Percentiles rank a stretch among this genome's conserved stretches.
phyloP scores from a whole-genome alignment of 2,888 invertebrate species.

The Tipula helvola region DNA sequence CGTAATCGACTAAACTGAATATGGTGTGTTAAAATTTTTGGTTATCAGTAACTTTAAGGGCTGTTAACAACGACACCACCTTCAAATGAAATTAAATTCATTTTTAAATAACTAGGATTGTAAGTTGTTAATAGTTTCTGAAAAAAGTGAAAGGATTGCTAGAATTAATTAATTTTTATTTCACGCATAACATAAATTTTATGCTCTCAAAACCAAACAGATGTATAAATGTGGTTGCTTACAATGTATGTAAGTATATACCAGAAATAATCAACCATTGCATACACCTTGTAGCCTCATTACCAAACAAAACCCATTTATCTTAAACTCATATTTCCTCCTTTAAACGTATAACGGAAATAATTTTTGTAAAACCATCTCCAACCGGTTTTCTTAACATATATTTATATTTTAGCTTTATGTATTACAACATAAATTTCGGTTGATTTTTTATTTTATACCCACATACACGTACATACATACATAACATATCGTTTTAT shows the following conservation, averaged over 20 bases:
- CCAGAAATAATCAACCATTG: background rate
- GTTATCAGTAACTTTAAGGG: too few species aligned
- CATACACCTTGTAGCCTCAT: background rate
- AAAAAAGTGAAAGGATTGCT: too few species aligned
- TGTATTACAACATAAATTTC: background rate
- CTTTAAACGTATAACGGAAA: background rate
- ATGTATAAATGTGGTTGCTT: background rate
- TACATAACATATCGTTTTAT: background rate
- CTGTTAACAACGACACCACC: too few species aligned
- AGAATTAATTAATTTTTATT: background rate
- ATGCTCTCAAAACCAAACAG: background rate
- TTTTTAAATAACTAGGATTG: too few species aligned
- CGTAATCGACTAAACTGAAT: too few species aligned
- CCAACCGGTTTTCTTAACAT: background rate
- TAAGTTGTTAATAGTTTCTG: too few species aligned
- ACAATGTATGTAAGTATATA: background rate
- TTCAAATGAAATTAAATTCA: too few species aligned
- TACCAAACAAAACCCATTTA: background rate
- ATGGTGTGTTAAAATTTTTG: too few species aligned
- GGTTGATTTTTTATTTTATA: background rate
- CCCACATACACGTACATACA: background rate
- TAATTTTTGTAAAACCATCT: background rate
- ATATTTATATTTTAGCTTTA: background rate
- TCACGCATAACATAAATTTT: background rate
- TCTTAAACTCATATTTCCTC: background rate